Percentiles rank a stretch among this genome's conserved stretches.
phyloP scores from a whole-genome alignment of 1,140 invertebrate species.

The Heliconius himera region DNA sequence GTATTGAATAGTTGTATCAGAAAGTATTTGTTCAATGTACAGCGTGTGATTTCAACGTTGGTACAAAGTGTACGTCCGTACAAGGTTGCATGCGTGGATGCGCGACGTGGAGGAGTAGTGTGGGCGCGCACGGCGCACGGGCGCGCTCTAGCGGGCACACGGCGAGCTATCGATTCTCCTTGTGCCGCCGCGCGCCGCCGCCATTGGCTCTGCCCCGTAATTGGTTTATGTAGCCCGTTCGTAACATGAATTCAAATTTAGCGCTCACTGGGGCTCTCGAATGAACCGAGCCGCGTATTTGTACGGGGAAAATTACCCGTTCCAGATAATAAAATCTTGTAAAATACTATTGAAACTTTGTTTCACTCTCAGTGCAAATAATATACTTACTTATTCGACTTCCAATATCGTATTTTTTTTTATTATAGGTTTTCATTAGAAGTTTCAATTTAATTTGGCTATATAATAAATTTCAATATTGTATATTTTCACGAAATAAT shows the following conservation, averaged over 20 bases:
- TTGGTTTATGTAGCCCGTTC: slow-evolving; percentile 78
- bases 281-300: slow-evolving; percentile 69
- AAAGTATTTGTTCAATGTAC: neutral
- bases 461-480: too few species aligned
- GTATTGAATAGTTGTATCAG: neutral
- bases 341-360: slow-evolving; percentile 69
- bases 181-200: slow-evolving; percentile 71
- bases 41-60: neutral
- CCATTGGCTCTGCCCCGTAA: slow-evolving; percentile 77
- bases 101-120: slow-evolving; percentile 77
- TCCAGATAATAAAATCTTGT: slow-evolving; percentile 73
- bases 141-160: slow-evolving; percentile 80
- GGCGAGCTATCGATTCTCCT: slow-evolving; percentile 81
- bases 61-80: slow-evolving; percentile 46
- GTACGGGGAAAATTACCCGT: slow-evolving; percentile 69
- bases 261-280: slow-evolving; percentile 70
- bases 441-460: neutral
- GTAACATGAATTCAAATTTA: slow-evolving; percentile 81
- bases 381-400: slow-evolving; percentile 17
- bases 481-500: too few species aligned
- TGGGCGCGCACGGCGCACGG: slow-evolving; percentile 70
- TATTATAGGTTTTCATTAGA: slow-evolving; percentile 2
- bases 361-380: slow-evolving; percentile 51
- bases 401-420: slow-evolving; percentile 16
- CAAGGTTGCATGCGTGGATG: slow-evolving; percentile 63